Evolutionary conservation across 2,113 vertebrate species (phyloP), one percentile per base, ranked within the genome.

Genomic region (Helogale parvula): DNA sequence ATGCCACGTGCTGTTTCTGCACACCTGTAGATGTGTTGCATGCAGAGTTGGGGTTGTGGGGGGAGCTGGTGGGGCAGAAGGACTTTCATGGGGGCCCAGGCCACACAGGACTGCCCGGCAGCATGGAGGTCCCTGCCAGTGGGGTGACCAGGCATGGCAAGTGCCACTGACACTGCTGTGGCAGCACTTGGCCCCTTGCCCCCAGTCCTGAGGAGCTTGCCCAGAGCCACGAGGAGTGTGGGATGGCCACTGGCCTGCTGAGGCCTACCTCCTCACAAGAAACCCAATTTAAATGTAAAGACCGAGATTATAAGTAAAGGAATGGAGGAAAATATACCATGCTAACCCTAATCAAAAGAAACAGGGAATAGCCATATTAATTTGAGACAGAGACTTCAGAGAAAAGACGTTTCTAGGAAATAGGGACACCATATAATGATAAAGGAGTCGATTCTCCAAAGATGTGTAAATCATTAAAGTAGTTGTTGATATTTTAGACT

Each of bases 101-200:
- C 79, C 27, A 33, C 12, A 19, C 19, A 27, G 41, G 29, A 9
- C 2, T 66, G 47, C 60, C 72, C 33, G 69, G 77, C 17, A 50
- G 41, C 35, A 5, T 2, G 0, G 27, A 71, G 14, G 41, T 77
- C 57, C 65, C 17, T 29, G 80, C 33, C 17, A 23, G 31, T 21
- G 60, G 92, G 74, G 74, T 71, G 69, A 35, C 29, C 15, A 54
- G 97, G 92, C 97, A 97, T 97, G 93, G 80, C 3, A 14, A 77
- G 33, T 80, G 69, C 74, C 8, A 2, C 45, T 23, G 41, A 88
- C 33, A 35, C 50, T 38, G 17, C 65, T 8, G 2, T 47, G 31
- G 47, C 54, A 23, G 2, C 0, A 33, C 41, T 10, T 5, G 27
- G 4, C 15, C 52, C 23, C 17, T 83, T 77, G 25, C 25, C 29